A percentile compares a stretch with the other conserved stretches of the same genome.
Conservation (phyloP, 1,140 invertebrate genomes). For the Berghia stephanieae region DNA sequence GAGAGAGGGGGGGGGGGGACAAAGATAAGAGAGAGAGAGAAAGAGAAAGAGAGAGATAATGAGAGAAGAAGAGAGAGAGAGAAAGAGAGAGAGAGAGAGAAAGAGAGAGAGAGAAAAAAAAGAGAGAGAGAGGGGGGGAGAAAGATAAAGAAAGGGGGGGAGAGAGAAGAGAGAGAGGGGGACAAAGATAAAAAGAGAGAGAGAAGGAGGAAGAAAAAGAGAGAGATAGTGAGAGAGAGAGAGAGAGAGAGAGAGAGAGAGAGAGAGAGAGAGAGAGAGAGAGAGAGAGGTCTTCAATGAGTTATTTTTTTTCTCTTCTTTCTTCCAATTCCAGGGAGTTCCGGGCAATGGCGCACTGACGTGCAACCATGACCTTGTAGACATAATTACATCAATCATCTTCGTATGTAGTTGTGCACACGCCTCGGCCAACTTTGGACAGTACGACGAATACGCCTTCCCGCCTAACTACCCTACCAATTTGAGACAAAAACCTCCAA, state of each 20-base stretch:
- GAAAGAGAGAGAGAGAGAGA: no score
- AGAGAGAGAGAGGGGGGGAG: no score
- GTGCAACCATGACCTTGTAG: slow-evolving; percentile 58
- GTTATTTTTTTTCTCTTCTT: background rate
- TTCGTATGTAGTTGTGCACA: slow-evolving; percentile 68
- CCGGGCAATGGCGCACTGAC: slow-evolving; percentile 61
- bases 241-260: no score
- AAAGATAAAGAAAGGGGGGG: no score
- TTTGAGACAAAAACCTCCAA: slow-evolving; percentile 61
- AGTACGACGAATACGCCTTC: slow-evolving; percentile 66
- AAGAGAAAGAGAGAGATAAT: background rate
- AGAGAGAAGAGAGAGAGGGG: no score
- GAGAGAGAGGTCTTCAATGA: background rate
- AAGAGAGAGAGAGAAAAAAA: no score
- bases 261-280: no score
- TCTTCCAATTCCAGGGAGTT: slow-evolving; percentile 38
- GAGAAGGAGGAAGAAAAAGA: no score
- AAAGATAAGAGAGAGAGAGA: background rate
- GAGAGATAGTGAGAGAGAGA: no score
- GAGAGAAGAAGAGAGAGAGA: background rate
- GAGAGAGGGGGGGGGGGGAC: background rate
- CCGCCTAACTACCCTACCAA: slow-evolving; percentile 69
- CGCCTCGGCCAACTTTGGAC: slow-evolving; percentile 67
- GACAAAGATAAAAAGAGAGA: no score
- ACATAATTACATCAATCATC: slow-evolving; percentile 64